A percentile compares a stretch with the other conserved stretches of the same genome.
Evolutionary conservation across 2,113 vertebrate genomes (phyloP).

Genomic region (Ranitomeya variabilis): DNA sequence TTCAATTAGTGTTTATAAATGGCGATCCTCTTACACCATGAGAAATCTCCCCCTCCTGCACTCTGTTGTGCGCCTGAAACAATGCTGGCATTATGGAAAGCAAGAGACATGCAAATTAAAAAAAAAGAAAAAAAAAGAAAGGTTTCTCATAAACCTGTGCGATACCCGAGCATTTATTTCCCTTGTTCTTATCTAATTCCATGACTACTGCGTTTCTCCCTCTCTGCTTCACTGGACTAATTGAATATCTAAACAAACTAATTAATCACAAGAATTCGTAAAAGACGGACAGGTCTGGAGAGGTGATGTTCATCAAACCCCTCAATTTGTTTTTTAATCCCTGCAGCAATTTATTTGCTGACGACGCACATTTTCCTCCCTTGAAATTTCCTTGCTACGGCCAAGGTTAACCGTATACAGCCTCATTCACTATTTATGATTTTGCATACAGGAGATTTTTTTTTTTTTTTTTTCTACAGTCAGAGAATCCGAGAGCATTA

Average conservation of each 20-base stretch:
- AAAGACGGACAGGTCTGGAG: constrained; percentile 93
- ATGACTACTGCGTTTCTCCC: constrained; percentile 67
- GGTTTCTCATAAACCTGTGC: constrained; percentile 67
- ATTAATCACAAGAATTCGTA: constrained; percentile 89
- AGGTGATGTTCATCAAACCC: constrained; percentile 94
- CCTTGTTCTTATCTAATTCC: constrained; percentile 72
- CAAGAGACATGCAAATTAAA: constrained; percentile 59
- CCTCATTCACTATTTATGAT: constrained; percentile 99
- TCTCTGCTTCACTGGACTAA: constrained; percentile 90
- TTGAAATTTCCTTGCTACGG: constrained; percentile 83
- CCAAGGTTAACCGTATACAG: constrained; percentile 97
- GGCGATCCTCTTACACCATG: neutral
- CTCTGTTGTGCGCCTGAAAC: neutral
- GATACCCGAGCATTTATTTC: constrained; percentile 66
- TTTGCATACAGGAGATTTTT: constrained; percentile 90
- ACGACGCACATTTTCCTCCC: constrained; percentile 82
- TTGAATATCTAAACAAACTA: constrained; percentile 98
- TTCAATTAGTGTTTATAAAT: constrained; percentile 42
- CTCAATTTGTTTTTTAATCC: constrained; percentile 92
- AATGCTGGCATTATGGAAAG: constrained; percentile 53
- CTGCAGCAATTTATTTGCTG: constrained; percentile 87
- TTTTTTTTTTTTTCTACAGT: constrained; percentile 75
- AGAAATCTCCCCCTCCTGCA: constrained; percentile 18
- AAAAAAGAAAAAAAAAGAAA: constrained; percentile 54
- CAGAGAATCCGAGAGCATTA: constrained; percentile 97